A percentile compares a stretch with the other conserved stretches of the same genome.
Conservation (phyloP, 2,113 vertebrate genomes). For the Glaucidium brasilianum region DNA sequence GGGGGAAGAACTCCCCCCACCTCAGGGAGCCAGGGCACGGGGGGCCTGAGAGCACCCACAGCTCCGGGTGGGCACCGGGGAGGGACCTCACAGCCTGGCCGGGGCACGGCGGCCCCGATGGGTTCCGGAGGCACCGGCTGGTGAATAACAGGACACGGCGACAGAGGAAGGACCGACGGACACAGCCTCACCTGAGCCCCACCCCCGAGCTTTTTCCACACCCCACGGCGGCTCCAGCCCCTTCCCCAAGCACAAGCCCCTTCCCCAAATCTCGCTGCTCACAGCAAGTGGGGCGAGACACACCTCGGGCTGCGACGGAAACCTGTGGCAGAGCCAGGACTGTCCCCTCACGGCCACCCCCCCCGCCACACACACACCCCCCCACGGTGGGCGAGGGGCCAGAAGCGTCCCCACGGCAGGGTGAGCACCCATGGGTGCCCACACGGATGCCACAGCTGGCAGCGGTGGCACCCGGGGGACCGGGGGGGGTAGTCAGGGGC, state of each 20-base stretch:
- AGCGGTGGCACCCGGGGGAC: accelerated
- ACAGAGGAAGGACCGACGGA: background rate
- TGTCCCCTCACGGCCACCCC: background rate
- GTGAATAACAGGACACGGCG: background rate
- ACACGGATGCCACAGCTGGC: background rate
- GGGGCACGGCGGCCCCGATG: background rate
- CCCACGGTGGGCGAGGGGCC: accelerated
- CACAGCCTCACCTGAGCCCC: background rate
- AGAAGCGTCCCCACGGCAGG: background rate
- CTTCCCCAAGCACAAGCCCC: background rate
- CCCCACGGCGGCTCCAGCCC: background rate
- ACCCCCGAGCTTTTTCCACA: background rate
- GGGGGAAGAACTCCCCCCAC: background rate
- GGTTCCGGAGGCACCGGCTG: background rate
- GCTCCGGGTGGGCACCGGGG: background rate
- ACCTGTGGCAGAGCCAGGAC: background rate
- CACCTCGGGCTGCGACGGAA: background rate
- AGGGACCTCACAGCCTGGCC: background rate
- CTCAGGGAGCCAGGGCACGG: accelerated
- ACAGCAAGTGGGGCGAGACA: accelerated
- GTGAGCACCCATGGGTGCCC: background rate
- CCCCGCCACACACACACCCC: too few relatives aligned
- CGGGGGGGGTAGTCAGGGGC: too few relatives aligned
- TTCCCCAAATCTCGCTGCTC: background rate
- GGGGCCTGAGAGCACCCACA: background rate